Base-by-base conservation (phyloP, 2,888 invertebrate species). In the Ptycholaimellus sp. region DNA sequence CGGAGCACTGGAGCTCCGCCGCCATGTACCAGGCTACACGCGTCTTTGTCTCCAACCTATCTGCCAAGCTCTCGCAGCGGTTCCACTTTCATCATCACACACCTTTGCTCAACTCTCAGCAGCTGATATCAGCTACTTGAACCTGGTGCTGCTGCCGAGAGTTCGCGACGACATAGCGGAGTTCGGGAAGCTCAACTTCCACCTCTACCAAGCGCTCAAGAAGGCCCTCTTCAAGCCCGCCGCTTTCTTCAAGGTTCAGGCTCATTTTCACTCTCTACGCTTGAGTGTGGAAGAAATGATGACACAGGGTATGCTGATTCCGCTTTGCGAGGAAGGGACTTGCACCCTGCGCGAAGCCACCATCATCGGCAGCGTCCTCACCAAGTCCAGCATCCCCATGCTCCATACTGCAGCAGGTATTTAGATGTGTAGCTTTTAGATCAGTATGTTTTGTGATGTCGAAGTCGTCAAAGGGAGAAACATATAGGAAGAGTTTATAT, bases 231-330 rank as follows among this genome's bases (percentile, higher is more conserved):
- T 80, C 60, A 96, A 96, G 59, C 90, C 93, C 30, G 83, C 78
- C 18, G 93, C 81, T 30, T 99, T 96, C 53, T 90, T 93, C 78
- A 96, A 93, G 65, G n/a, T n/a, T n/a, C n/a, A n/a, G n/a, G n/a
- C n/a, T n/a, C n/a, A n/a, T n/a, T n/a, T n/a, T n/a, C n/a, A n/a
- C n/a, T n/a, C n/a, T n/a, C n/a, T n/a, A n/a, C n/a, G n/a, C n/a
- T n/a, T n/a, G n/a, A n/a, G n/a, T n/a, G n/a, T n/a, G n/a, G n/a
- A n/a, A n/a, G n/a, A n/a, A n/a, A n/a, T n/a, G n/a, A n/a, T n/a
- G n/a, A n/a, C n/a, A n/a, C n/a, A n/a, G n/a, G 96, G 72, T 44
- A 62, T 73, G 42, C 57, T 72, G 13, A 52, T 73, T 22, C 72
- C 72, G 13, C 53, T 72, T 13, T 70, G 70, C 54, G 69, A 49